Percentiles rank a stretch among this genome's conserved stretches.
phyloP scores from a whole-genome alignment of 1,140 invertebrate genomes.

The Aethina tumida region DNA sequence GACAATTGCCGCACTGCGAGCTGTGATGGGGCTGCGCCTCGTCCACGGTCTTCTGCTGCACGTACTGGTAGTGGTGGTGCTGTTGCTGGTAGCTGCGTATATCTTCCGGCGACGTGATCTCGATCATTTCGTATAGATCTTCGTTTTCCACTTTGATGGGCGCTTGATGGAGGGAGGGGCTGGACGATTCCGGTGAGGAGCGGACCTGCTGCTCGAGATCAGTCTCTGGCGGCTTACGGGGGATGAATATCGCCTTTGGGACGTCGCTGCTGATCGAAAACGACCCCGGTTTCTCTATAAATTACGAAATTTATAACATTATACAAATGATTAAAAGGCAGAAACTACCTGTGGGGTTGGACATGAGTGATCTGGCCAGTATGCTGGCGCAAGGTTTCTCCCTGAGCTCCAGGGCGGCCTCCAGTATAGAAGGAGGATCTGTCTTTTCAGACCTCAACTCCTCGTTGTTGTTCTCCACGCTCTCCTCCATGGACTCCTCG shows the following conservation, averaged over 20 bases:
- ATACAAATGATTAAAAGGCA: conserved; percentile 11
- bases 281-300: not conserved
- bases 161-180: conserved; percentile 24
- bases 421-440: conserved; percentile 29
- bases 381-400: conserved; percentile 28
- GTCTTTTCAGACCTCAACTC: conserved; percentile 15
- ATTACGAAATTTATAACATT: conserved; percentile 13
- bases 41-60: conserved; percentile 47
- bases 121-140: conserved; percentile 10
- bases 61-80: conserved; percentile 43
- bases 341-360: conserved; percentile 24
- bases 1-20: conserved; percentile 51
- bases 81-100: conserved; percentile 16
- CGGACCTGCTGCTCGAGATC: conserved; percentile 18
- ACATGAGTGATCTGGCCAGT: conserved; percentile 32
- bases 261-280: conserved; percentile 8
- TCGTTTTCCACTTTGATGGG: conserved; percentile 23
- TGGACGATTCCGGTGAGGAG: conserved; percentile 25
- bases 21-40: conserved; percentile 39
- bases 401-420: conserved; percentile 28
- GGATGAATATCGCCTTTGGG: conserved; percentile 24
- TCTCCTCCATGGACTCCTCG: conserved; percentile 17
- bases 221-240: conserved; percentile 27
- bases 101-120: conserved; percentile 6
- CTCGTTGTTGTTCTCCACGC: conserved; percentile 24